Conservation (phyloP, 2,113 vertebrate genomes). For the Pandion haliaetus region DNA sequence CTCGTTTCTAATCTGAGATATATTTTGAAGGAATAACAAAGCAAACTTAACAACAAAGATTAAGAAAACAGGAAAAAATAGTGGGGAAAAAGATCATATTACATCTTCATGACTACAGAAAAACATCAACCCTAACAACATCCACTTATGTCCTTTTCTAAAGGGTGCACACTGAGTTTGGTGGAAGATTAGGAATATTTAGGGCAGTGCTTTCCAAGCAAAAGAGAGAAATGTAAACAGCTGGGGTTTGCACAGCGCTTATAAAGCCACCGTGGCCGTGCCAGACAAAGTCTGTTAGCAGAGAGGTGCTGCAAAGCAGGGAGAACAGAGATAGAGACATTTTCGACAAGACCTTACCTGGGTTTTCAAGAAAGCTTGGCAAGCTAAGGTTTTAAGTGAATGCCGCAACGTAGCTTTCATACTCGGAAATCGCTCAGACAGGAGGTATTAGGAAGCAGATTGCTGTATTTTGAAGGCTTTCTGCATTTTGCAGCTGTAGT, state of each 20-base stretch:
- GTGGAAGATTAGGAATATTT: not conserved
- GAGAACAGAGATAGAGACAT: not conserved
- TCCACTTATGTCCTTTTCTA: not conserved
- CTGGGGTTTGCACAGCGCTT: not conserved
- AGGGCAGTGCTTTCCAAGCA: not conserved
- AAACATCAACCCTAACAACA: not conserved
- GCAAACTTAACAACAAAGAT: not conserved
- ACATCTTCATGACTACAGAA: not conserved
- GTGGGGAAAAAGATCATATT: not conserved
- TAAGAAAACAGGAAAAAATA: not conserved
- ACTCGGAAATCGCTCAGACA: not conserved
- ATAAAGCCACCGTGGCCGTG: rapidly evolving
- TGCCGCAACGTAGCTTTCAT: not conserved
- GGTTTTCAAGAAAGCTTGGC: slow-evolving; percentile 15
- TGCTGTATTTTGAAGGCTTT: not conserved
- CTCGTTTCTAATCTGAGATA: not conserved
- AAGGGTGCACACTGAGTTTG: not conserved
- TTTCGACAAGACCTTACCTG: slow-evolving; percentile 49
- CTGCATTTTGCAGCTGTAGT: not conserved
- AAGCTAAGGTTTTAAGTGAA: not conserved
- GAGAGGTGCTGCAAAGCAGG: not conserved
- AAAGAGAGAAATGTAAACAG: not conserved
- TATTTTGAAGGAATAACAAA: not conserved
- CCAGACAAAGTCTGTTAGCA: not conserved
- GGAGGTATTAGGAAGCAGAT: not conserved